Conservation (phyloP, 53 echinoderm and acorn worm genomes). For the Paracentrotus lividus region DNA sequence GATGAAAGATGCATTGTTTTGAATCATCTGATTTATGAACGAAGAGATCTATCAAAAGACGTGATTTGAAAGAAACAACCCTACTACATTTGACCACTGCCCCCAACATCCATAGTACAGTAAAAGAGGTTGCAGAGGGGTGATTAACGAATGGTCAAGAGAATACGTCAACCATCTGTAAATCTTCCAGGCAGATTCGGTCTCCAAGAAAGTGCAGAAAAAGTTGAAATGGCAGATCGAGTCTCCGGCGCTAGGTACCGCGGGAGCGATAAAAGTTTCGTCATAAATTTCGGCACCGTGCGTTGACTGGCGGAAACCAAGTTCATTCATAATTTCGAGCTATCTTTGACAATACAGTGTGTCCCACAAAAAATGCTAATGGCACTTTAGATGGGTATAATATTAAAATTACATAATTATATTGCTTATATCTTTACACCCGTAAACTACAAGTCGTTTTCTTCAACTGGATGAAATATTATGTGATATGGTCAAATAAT, state of each 20-base stretch:
- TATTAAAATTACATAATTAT: no score
- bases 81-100: conserved; percentile 11
- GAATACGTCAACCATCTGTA: neutral
- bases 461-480: no score
- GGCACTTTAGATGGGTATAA: no score
- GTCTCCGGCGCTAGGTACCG: neutral
- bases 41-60: neutral
- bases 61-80: conserved; percentile 19
- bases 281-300: conserved; percentile 11
- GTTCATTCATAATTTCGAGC: conserved; percentile 17
- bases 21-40: conserved; percentile 12
- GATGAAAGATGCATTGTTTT: neutral
- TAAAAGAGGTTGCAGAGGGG: neutral
- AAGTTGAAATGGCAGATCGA: neutral
- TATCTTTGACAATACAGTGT: neutral
- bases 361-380: no score
- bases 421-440: no score
- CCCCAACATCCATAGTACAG: neutral
- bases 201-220: conserved; percentile 12
- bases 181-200: neutral
- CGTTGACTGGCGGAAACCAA: neutral
- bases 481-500: no score
- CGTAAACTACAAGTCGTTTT: no score
- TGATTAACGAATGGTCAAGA: conserved; percentile 29
- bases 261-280: conserved; percentile 33